Percentiles rank a stretch among this genome's conserved stretches.
Evolutionary conservation across 2,113 vertebrate species (phyloP).

Genomic region (Oryzias celebensis): DNA sequence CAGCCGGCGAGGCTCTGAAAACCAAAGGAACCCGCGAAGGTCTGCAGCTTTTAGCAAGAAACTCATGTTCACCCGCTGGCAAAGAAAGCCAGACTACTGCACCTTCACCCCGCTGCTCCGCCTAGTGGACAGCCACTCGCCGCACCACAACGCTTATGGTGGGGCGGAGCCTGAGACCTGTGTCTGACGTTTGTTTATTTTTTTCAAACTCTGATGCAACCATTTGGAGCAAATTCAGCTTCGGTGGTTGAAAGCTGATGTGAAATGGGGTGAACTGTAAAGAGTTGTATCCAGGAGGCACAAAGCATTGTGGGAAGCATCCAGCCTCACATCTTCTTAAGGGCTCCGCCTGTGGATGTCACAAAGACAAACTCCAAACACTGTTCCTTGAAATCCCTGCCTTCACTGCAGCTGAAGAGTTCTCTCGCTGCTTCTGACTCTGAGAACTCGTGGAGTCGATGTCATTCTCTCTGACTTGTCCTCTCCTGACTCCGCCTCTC

Average conservation of each 20-base stretch:
- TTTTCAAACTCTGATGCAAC: conserved; percentile 6
- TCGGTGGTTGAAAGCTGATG: not conserved
- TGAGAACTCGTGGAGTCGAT: too few species aligned
- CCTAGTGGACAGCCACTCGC: conserved; percentile 68
- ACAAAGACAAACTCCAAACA: not conserved
- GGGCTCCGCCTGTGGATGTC: conserved; percentile 48
- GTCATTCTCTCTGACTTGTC: conserved; percentile 28
- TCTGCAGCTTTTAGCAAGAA: conserved; percentile 80
- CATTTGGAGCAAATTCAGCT: not conserved
- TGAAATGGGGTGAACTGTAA: not conserved
- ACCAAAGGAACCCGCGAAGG: conserved; percentile 75
- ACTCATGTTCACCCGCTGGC: conserved; percentile 81
- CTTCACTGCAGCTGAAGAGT: not conserved
- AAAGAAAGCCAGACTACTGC: conserved; percentile 71
- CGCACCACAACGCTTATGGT: conserved; percentile 52
- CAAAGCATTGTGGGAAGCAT: conserved; percentile 19
- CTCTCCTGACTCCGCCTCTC: conserved; percentile 61
- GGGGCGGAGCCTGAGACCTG: conserved; percentile 81
- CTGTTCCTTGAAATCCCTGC: conserved; percentile 1
- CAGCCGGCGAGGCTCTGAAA: conserved; percentile 69
- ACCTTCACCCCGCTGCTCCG: conserved; percentile 80
- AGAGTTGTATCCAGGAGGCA: not conserved
- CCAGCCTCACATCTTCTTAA: conserved; percentile 8
- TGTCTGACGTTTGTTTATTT: conserved; percentile 67
- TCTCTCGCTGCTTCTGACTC: too few species aligned